Evolutionary conservation across 2,797 vertebrate genomes (phyloP).

Genomic region (Sebastes matsubarae): DNA sequence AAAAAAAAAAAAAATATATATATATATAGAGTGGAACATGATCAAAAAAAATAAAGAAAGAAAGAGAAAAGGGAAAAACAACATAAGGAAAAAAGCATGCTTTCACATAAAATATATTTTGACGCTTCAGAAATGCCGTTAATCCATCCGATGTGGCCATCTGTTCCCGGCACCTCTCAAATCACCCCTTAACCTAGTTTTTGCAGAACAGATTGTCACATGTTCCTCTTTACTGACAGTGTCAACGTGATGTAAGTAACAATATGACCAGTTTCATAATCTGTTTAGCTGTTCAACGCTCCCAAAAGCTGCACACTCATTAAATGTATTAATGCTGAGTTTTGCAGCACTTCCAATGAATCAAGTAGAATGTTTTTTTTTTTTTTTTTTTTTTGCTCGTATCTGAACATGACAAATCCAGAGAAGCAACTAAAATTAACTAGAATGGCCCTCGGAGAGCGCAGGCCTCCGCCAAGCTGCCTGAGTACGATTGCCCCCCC

Average conservation of each 20-base stretch:
- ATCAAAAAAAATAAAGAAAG: neutral
- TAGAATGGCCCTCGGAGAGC: too few relatives aligned
- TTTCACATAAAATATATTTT: neutral
- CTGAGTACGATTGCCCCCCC: too few relatives aligned
- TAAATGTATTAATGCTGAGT: neutral
- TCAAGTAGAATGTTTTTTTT: neutral
- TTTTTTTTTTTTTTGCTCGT: neutral
- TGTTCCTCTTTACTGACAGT: constrained; percentile 7
- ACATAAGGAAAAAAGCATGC: neutral
- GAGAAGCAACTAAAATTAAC: neutral
- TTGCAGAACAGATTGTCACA: constrained; percentile 21
- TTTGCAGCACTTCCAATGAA: neutral
- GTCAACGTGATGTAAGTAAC: constrained; percentile 13
- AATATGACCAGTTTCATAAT: constrained; percentile 21
- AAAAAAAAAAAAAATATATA: neutral
- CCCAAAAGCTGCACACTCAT: neutral
- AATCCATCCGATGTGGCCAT: constrained; percentile 3
- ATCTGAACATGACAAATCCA: neutral
- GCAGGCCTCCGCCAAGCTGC: too few relatives aligned
- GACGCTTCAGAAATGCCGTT: neutral
- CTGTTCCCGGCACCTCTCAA: constrained; percentile 35
- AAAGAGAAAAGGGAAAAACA: neutral
- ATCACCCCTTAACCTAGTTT: constrained; percentile 13
- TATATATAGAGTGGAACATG: neutral
- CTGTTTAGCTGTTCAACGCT: neutral